Conservation (phyloP, 2,113 vertebrate species). For the Platysternon megacephalum region DNA sequence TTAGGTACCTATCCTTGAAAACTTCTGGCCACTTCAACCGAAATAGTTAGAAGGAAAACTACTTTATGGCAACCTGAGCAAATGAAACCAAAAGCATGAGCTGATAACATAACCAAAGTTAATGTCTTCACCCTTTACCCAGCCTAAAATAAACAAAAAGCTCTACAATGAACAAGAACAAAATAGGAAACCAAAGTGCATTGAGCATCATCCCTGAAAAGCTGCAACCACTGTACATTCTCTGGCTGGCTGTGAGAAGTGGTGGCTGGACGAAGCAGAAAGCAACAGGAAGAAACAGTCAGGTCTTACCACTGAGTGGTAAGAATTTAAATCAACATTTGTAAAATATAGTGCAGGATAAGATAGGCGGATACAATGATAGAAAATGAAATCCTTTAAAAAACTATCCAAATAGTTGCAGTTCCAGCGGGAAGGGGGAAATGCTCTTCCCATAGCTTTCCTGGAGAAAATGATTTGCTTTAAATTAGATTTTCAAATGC, state of each 20-base stretch:
- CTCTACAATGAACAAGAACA: background rate
- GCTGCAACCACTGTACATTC: background rate
- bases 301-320: constrained; percentile 7
- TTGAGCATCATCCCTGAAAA: constrained; percentile 13
- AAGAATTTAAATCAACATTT: constrained; percentile 61
- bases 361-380: constrained; percentile 33
- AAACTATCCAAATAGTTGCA: constrained; percentile 39
- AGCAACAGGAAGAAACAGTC: background rate
- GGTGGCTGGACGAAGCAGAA: background rate
- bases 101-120: constrained; percentile 48
- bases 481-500: constrained; percentile 67
- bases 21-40: constrained; percentile 24
- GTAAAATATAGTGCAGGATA: constrained; percentile 39
- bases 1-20: constrained; percentile 44
- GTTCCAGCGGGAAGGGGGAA: constrained; percentile 49
- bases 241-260: background rate
- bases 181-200: background rate
- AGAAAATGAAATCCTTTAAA: background rate
- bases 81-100: constrained; percentile 39
- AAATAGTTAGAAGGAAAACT: constrained; percentile 54
- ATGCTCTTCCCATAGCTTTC: constrained; percentile 53
- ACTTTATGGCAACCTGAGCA: constrained; percentile 39
- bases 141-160: constrained; percentile 29
- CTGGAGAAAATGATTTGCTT: constrained; percentile 59
- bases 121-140: background rate